Evolutionary conservation across 2,888 invertebrate genomes (phyloP).

Genomic region (Drosophila aldrichi): DNA sequence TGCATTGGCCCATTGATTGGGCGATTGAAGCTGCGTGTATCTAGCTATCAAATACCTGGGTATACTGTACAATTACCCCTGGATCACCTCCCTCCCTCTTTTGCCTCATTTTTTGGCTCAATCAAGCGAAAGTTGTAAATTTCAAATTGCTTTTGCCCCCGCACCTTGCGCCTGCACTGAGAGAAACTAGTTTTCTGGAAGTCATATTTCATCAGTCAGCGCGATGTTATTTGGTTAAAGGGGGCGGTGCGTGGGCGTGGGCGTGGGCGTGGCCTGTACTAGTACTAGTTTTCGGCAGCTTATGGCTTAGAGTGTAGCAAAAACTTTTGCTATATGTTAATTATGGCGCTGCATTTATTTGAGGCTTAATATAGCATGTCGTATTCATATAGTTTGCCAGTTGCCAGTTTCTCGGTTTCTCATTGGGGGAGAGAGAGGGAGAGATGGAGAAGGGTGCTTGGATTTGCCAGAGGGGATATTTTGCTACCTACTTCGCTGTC

Average conservation of each 20-base stretch:
- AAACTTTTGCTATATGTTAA: constrained; percentile 83
- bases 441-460: neutral
- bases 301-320: constrained; percentile 51
- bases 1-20: constrained; percentile 30
- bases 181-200: constrained; percentile 39
- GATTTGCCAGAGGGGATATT: constrained; percentile 13
- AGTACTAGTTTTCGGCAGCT: constrained; percentile 50
- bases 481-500: constrained; percentile 49
- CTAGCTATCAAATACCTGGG: constrained; percentile 19
- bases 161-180: neutral
- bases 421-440: constrained; percentile 18
- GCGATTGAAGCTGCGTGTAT: constrained; percentile 28
- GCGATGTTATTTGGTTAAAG: constrained; percentile 15
- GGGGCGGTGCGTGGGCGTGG: neutral
- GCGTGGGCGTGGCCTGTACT: constrained; percentile 12
- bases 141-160: constrained; percentile 65
- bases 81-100: neutral
- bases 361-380: constrained; percentile 76
- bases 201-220: constrained; percentile 65
- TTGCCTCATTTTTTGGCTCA: constrained; percentile 42
- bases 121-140: constrained; percentile 74
- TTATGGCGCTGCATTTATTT: constrained; percentile 80
- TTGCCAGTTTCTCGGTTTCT: constrained; percentile 42
- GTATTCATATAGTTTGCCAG: constrained; percentile 65
- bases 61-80: neutral